Evolutionary conservation across 2,113 vertebrate genomes (phyloP).

Genomic region (Oenanthe oenanthe): DNA sequence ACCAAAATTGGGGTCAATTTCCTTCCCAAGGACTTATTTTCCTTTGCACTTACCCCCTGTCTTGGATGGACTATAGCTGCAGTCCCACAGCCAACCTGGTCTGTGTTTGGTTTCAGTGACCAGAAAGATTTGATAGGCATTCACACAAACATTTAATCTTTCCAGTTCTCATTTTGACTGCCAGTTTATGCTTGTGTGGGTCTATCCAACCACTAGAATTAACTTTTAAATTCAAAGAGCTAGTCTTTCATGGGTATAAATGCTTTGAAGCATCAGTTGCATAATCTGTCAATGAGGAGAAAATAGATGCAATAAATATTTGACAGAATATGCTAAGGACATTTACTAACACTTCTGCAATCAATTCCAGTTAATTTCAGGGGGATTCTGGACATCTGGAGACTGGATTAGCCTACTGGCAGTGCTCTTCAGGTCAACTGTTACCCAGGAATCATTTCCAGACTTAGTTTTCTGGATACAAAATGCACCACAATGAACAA

Average conservation of each 20-base stretch:
- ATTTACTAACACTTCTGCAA: background rate
- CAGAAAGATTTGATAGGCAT: rapidly evolving
- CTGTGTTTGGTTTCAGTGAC: background rate
- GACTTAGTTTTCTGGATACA: background rate
- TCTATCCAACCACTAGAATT: background rate
- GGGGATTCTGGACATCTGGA: background rate
- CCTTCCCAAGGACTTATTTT: background rate
- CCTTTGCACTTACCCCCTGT: background rate
- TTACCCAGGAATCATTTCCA: background rate
- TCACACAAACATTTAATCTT: background rate
- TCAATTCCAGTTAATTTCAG: background rate
- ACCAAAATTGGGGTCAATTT: background rate
- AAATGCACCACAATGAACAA: background rate
- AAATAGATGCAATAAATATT: background rate
- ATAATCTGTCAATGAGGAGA: background rate
- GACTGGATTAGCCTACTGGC: background rate
- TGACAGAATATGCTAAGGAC: background rate
- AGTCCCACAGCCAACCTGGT: rapidly evolving
- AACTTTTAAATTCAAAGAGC: background rate
- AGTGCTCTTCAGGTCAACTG: background rate
- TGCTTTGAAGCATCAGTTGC: background rate
- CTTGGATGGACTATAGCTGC: background rate
- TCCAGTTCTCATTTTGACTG: background rate
- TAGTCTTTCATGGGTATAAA: background rate
- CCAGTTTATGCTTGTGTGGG: background rate